Base-by-base conservation (phyloP, 2,113 vertebrate species). In the Dicerorhinus sumatrensis region DNA sequence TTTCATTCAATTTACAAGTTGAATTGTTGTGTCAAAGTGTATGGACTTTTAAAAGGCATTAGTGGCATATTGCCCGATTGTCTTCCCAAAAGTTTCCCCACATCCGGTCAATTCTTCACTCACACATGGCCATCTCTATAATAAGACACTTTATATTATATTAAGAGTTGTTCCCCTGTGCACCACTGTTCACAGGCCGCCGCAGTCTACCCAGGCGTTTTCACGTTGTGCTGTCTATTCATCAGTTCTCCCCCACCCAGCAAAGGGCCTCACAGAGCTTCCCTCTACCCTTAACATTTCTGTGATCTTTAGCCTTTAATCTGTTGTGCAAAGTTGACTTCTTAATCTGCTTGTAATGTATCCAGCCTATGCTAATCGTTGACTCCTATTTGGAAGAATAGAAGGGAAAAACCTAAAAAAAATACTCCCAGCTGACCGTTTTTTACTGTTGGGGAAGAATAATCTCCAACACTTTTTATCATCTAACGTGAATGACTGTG, bases 1-100 rank as follows among this genome's bases (percentile, higher is more conserved):
- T 95, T 73, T 88, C 20, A 36, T 80, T 89, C 63, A 84, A 23
- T 89, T 70, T 39, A 29, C 56, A 94, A 75, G n/a, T 91, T 56
- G 27, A 84, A 29, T 69, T 23, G 21, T 39, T 79, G 1, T 46
- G 11, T 58, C 60, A 65, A 85, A 33, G 12, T 46, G 8, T 72
- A 83, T 83, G 18, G 13, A 42, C 17, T 60, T 62, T 93, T 91
- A 79, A 94, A 91, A 75, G 42, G 5, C 20, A 33, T 82, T 91
- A 62, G 27, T 85, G 67, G 14, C 27, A 29, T 65, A 7, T 79
- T 95, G 29, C 60, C 20, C 42, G 33, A 2, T 48, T 87, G 36
- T 80, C 18, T 89, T 89, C 31, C 79, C 65, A 6, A 70, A 69
- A 67, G 33, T 4, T 79, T 88, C 31, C 62, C 36, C 76, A 60